Evolutionary conservation across 2,888 invertebrate genomes (phyloP), one percentile per base, ranked within the genome.

Genomic region (Orchesellides sinensis): DNA sequence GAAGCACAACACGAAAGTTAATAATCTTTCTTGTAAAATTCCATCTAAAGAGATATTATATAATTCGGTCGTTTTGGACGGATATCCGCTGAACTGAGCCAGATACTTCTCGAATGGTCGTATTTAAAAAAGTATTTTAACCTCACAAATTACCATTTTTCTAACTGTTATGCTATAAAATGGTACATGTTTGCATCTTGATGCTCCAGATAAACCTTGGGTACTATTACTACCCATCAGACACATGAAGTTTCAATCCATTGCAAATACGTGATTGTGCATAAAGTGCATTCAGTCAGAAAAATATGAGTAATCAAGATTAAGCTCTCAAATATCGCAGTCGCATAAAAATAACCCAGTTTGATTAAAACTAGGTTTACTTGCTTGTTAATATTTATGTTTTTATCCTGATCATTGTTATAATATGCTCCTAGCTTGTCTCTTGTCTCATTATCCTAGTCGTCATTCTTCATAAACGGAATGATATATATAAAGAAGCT

Each of bases 321-420:
- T 52, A 21, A 8, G 17, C n/a, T 10, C 10, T 52, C 17, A 21
- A 52, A 21, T 17, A n/a, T 19, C 61, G 29, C 10, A 61, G 61
- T 61, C 32, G 29, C 32, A 70, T 70, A 80, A 81, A 81, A 56
- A 45, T 79, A 81, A 81, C 80, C 80, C 68, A 81, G 25, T 81
- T 81, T 68, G 80, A 81, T 81, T 72, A 81, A 81, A 78, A 66
- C 29, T 73, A 68, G 80, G 73, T 81, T 81, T 73, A 80, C 47
- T 72, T 17, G 35, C 32, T 32, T 32, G 32, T 32, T 6, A 32
- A 32, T 56, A 6, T 47, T 70, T 6, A 25, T 35, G 8, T 19
- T 29, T 68, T 49, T 32, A 54, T 45, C 14, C 3, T 45, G 63
- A 75, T 63, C 65, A 74, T 35, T 61, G 56, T 56, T 21, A 27